A percentile compares a stretch with the other conserved stretches of the same genome.
Conservation (phyloP, 2,113 vertebrate species). For the Sakesphorus luctuosus region DNA sequence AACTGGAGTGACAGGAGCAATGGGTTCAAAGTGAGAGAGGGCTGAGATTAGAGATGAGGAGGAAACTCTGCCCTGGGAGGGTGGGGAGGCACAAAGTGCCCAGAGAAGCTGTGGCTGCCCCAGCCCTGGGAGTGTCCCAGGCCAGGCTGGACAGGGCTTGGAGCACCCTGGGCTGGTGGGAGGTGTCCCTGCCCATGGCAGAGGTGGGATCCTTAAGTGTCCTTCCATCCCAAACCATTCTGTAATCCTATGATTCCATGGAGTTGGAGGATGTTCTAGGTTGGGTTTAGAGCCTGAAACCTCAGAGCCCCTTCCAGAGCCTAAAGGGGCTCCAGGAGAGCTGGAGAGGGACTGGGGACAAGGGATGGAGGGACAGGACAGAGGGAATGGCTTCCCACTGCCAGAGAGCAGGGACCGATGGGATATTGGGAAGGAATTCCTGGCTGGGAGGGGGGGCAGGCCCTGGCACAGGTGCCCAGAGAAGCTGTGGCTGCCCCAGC, state of each 20-base stretch:
- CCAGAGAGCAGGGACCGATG: too few species aligned
- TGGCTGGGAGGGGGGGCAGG: accelerated
- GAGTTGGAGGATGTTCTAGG: too few species aligned
- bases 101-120: background rate
- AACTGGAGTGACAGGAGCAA: background rate
- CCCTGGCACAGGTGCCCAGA: background rate
- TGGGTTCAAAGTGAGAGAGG: background rate
- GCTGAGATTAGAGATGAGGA: background rate
- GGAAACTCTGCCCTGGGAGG: background rate
- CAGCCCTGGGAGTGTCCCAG: background rate
- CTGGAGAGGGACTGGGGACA: too few species aligned
- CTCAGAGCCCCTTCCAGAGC: too few species aligned
- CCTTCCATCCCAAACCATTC: too few species aligned
- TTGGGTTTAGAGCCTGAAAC: too few species aligned
- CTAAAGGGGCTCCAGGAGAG: too few species aligned
- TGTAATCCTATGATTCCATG: too few species aligned
- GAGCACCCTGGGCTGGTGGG: background rate
- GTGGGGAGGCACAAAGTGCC: background rate
- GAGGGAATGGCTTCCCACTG: too few species aligned
- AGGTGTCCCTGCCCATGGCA: background rate
- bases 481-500: background rate
- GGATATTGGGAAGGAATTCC: too few species aligned
- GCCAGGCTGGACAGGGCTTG: background rate
- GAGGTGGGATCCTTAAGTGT: too few species aligned
- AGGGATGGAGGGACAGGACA: too few species aligned